phyloP scores from a whole-genome alignment of 2,888 invertebrate species.

The Altica lythri region DNA sequence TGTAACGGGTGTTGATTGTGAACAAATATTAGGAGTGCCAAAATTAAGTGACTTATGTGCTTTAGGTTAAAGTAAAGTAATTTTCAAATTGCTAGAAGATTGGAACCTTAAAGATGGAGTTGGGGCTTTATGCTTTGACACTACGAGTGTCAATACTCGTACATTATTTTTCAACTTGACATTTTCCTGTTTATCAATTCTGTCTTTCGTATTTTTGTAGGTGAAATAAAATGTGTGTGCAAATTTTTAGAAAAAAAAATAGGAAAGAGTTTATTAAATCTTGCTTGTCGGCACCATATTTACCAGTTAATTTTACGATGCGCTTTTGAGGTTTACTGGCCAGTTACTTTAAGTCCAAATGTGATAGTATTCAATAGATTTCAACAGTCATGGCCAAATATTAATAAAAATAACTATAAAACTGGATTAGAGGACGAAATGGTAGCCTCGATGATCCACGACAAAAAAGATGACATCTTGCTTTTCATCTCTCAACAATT shows the following conservation, averaged over 20 bases:
- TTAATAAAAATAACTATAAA: neutral
- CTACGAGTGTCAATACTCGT: too few species aligned
- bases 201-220: constrained; percentile 3
- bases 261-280: neutral
- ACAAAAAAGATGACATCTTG: neutral
- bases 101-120: neutral
- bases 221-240: neutral
- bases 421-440: neutral
- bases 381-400: neutral
- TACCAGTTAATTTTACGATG: too few species aligned
- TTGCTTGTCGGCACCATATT: too few species aligned
- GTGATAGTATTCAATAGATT: neutral
- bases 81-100: too few species aligned
- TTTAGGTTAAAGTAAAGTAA: too few species aligned
- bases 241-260: neutral
- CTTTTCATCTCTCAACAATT: neutral
- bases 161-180: neutral
- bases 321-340: too few species aligned
- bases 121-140: too few species aligned
- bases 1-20: neutral
- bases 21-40: neutral
- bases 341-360: too few species aligned
- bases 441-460: neutral
- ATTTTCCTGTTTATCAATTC: neutral
- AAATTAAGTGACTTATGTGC: neutral